These are phyloP conservation scores for Notiomystis cincta DNA, from an alignment of 2,113 vertebrate genomes.

Conservation along the genomic window DNA sequence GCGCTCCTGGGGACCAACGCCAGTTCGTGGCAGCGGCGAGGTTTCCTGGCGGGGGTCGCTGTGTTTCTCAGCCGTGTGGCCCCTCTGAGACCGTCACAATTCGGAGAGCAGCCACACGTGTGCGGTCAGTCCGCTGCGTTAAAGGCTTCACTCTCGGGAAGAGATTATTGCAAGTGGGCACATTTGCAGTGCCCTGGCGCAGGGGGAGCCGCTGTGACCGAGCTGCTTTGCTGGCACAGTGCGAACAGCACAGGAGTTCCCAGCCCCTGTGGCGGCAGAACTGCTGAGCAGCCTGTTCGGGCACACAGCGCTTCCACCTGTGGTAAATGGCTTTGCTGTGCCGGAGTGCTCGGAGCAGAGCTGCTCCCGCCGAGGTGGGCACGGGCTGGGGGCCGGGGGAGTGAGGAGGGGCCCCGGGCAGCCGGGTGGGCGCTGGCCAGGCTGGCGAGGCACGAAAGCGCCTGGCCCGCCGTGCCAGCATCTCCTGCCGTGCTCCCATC, in stretches of 20 bases:
- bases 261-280: neutral
- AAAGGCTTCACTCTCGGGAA: neutral
- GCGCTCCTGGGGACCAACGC: neutral
- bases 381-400: neutral
- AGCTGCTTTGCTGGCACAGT: neutral
- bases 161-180: neutral
- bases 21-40: neutral
- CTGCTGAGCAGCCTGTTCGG: neutral
- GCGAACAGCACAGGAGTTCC: neutral
- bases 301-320: neutral
- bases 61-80: neutral
- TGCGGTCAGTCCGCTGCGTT: neutral
- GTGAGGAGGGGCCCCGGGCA: rapidly evolving
- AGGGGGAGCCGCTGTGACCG: neutral
- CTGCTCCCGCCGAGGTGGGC: neutral
- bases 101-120: rapidly evolving
- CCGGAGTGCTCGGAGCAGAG: neutral
- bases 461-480: rapidly evolving
- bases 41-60: neutral
- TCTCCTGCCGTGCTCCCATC: neutral
- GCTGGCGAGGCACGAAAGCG: rapidly evolving
- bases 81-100: rapidly evolving
- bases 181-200: neutral
- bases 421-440: neutral
- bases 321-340: neutral